Base-by-base conservation (phyloP, 2,797 vertebrate genomes). In the Taeniopygia guttata region DNA sequence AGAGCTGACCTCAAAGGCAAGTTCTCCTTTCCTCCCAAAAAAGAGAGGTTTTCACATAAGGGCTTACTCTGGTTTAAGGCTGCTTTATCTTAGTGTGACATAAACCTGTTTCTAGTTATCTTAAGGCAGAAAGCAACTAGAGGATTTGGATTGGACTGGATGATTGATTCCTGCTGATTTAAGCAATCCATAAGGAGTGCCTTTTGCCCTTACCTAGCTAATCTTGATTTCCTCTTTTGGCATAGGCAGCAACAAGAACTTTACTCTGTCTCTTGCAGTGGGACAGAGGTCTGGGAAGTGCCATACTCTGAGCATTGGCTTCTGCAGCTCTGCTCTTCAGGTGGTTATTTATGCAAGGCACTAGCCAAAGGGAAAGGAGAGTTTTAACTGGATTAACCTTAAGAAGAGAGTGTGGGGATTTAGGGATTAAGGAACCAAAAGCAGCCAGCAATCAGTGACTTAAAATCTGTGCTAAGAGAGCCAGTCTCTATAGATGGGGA, bases 311-410 rank as follows among this genome's bases (percentile, higher is more conserved):
- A 67, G 54, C 36, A 4, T 19, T 49, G 60, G 42, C 74, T 92
- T 90, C 84, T 88, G 14, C 54, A 49, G 73, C 60, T 43, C 63
- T 93, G 83, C 78, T 85, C 60, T 54, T 94, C 90, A 90, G 88
- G 79, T 91, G 93, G 76, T 93, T 87, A 84, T 95, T 96, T 96
- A 78, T 58, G 43, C 70, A 56, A 70, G 63, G 43, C 55, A n/a
- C 48, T 92, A 54, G 87, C 77, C 93, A 66, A 87, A 82, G 74
- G 62, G 69, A 96, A 91, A 67, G 87, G 89, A 87, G 84, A 92
- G 95, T 84, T 97, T 97, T 97, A 97, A 97, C 85, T 95, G 95
- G 96, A 97, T 97, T 97, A 97, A 90, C 83, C 81, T 84, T 46
- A 62, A 91, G 78, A 94, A 94, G 93, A 95, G 95, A 97, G 93